Base-by-base conservation (phyloP, 1,140 invertebrate species). In the Oreohelix idahoensis region DNA sequence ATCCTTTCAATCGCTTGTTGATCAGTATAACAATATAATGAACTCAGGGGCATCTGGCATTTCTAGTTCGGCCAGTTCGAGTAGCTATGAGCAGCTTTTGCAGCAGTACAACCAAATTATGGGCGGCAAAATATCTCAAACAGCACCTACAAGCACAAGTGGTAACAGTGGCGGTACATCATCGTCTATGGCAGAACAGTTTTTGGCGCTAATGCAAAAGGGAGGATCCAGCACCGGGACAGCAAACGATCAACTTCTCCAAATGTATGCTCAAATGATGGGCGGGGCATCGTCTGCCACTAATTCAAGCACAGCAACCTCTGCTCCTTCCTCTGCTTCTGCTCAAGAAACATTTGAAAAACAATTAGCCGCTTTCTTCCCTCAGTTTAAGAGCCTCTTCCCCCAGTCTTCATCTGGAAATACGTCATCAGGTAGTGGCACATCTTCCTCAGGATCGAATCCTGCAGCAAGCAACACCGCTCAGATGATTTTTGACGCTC, bases 401-500 rank as follows among this genome's bases (percentile, higher is more conserved):
- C 78, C 78, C 5, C 70, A 71, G 26, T 71, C 38, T 32, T 38
- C 32, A 1, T 2, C 32, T 32, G 11, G 4, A 35, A 63, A 26
- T 11, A n/a, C 76, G 11, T 26, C 53, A 11, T 38, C 78, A 69
- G 11, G 58, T 10, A n/a, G 11, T 32, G 76, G 49, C 8, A 78
- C 49, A 15, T 11, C 35, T 36, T 15, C 29, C n/a, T 1, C 51
- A 2, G 29, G 8, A 2, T 42, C 35, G 5, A 36, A 36, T 36
- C 70, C 32, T 23, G 70, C 70, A 36, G 17, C 70, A 11, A 32
- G 8, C 15, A 49, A 78, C 51, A 20, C 76, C 8, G 39, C 49
- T 17, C 76, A 78, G 29, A 78, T 78, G 45, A 58, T 78, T 29
- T 78, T 78, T 58, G 76, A 78, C 35, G 32, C 76, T 20, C n/a